Evolutionary conservation across 2,113 vertebrate genomes (phyloP).

Genomic region (Ginglymostoma cirratum): DNA sequence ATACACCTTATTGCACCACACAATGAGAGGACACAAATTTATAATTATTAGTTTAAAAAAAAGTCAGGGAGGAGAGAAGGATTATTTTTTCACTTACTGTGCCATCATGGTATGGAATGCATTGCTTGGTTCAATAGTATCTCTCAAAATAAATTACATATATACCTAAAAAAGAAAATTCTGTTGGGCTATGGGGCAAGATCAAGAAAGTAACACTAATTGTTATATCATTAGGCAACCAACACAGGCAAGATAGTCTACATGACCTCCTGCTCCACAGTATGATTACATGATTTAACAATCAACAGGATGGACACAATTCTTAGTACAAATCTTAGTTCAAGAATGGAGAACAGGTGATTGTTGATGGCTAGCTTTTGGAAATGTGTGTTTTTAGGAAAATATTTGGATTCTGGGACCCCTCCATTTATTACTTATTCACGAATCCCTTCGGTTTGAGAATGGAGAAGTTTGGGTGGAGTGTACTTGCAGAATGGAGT

Average conservation of each 20-base stretch:
- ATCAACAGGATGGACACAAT: not conserved
- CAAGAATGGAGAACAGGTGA: not conserved
- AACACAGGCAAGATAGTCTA: not conserved
- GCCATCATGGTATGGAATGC: not conserved
- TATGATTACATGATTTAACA: not conserved
- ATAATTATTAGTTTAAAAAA: not conserved
- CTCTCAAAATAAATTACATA: not conserved
- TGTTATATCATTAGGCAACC: not conserved
- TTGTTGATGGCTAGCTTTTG: not conserved
- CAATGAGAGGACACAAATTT: not conserved
- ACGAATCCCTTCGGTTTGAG: not conserved
- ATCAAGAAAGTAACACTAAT: not conserved
- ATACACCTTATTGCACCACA: too few species aligned
- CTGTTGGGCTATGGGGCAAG: not conserved
- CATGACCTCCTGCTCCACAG: not conserved
- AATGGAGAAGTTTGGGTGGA: not conserved
- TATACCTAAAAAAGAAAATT: not conserved
- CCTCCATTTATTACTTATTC: not conserved
- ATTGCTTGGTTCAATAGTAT: not conserved
- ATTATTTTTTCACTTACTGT: not conserved
- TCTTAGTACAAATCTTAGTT: not conserved
- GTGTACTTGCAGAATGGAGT: not conserved
- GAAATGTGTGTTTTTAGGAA: not conserved
- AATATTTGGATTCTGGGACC: not conserved
- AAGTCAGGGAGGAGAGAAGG: not conserved